Percentiles rank a stretch among this genome's conserved stretches.
phyloP scores from a whole-genome alignment of 2,888 invertebrate species.

The Polydrusus cervinus region DNA sequence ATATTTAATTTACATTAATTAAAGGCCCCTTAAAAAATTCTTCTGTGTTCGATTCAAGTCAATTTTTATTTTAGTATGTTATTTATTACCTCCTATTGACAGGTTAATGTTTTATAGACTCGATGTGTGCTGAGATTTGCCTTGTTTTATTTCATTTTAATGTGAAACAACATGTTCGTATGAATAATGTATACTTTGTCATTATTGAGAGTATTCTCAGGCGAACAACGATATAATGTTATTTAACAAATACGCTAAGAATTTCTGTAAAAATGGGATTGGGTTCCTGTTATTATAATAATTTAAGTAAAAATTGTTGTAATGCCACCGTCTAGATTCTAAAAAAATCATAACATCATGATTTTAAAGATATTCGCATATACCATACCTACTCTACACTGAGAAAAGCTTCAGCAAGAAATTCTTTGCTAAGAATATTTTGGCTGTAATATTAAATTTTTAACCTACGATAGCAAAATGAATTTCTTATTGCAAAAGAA shows the following conservation, averaged over 20 bases:
- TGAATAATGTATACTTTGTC: constrained; percentile 53
- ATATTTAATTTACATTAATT: constrained; percentile 63
- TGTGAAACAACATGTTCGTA: constrained; percentile 48
- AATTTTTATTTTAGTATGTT: constrained; percentile 62
- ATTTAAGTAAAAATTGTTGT: too few species aligned
- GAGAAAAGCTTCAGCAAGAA: too few species aligned
- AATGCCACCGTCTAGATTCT: too few species aligned
- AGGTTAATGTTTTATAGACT: constrained; percentile 51
- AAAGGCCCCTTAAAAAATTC: constrained; percentile 59
- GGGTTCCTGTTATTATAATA: constrained; percentile 11
- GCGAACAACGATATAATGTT: constrained; percentile 26
- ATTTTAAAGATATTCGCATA: too few species aligned
- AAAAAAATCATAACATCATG: too few species aligned
- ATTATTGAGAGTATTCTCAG: constrained; percentile 47
- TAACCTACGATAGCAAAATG: too few species aligned
- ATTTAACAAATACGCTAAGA: constrained; percentile 36
- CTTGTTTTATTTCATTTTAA: constrained; percentile 47
- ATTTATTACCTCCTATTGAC: constrained; percentile 42
- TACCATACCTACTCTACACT: too few species aligned
- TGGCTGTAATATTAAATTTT: too few species aligned
- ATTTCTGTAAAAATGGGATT: constrained; percentile 22
- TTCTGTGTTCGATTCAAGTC: constrained; percentile 58
- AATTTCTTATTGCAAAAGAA: too few species aligned
- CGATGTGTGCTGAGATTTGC: constrained; percentile 50
- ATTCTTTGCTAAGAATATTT: too few species aligned